These are phyloP conservation scores for Piscicola geometra DNA, from an alignment of 2,888 invertebrate genomes.

Conservation along the genomic window DNA sequence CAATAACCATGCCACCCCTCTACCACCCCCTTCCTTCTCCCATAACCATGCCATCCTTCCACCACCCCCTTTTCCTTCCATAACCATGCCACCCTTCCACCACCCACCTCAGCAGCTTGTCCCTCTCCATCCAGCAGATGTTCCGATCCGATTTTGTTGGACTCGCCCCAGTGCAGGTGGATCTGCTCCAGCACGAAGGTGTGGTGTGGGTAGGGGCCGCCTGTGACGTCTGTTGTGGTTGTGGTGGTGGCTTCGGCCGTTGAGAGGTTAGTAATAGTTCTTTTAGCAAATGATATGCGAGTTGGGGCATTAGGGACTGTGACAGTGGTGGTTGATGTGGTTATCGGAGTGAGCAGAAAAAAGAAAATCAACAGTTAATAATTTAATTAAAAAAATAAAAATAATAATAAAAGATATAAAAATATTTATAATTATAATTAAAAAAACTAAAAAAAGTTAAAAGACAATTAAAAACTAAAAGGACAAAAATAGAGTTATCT, in stretches of 20 bases:
- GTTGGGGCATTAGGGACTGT: no score
- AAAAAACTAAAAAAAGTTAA: constrained; percentile 5
- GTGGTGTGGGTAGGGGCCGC: constrained; percentile 32
- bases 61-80: not conserved
- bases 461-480: not conserved
- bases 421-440: not conserved
- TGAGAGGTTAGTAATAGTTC: no score
- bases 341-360: not conserved
- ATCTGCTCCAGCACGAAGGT: constrained; percentile 37
- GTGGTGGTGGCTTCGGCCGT: not conserved
- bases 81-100: not conserved
- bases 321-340: not conserved
- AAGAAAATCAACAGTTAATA: not conserved
- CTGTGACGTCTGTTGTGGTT: constrained; percentile 27
- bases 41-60: not conserved
- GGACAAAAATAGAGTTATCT: not conserved
- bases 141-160: constrained; percentile 33
- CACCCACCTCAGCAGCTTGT: constrained; percentile 32
- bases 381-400: not conserved
- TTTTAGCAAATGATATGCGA: no score
- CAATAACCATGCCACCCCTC: no score
- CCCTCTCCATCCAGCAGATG: constrained; percentile 31
- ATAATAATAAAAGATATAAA: not conserved
- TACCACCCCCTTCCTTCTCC: not conserved
- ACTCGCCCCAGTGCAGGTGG: constrained; percentile 38